phyloP scores from a whole-genome alignment of 2,113 vertebrate species.

The Morphnarchus princeps region DNA sequence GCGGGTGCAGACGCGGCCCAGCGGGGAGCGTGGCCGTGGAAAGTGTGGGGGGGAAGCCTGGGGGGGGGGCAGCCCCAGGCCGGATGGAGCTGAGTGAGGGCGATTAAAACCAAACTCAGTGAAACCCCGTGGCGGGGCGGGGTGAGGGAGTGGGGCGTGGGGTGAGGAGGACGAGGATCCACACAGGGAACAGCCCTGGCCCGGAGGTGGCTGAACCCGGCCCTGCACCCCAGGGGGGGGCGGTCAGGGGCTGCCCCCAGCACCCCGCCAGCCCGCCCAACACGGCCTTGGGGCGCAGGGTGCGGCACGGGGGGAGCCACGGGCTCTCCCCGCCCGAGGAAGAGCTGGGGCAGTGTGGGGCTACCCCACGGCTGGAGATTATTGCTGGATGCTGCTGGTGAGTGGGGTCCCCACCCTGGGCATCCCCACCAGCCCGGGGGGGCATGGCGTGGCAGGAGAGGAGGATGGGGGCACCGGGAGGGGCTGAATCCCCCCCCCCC shows the following conservation, averaged over 20 bases:
- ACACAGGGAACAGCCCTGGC: too few relatives aligned
- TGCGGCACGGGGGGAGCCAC: neutral
- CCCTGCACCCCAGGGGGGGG: neutral
- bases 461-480: neutral
- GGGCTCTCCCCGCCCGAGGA: neutral
- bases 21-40: too few relatives aligned
- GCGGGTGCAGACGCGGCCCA: too few relatives aligned
- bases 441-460: neutral
- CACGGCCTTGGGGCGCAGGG: neutral
- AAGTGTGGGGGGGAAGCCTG: too few relatives aligned
- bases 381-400: constrained; percentile 44
- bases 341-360: neutral
- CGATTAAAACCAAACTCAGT: too few relatives aligned
- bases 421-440: neutral
- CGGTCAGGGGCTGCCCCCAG: fast-evolving
- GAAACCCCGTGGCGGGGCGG: too few relatives aligned
- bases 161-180: too few relatives aligned
- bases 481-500: neutral
- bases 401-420: neutral
- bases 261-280: neutral
- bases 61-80: too few relatives aligned
- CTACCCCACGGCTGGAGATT: neutral
- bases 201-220: neutral
- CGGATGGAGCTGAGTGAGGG: too few relatives aligned
- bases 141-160: too few relatives aligned